Evolutionary conservation across 2,888 invertebrate genomes (phyloP).

Genomic region (Antitype chi): DNA sequence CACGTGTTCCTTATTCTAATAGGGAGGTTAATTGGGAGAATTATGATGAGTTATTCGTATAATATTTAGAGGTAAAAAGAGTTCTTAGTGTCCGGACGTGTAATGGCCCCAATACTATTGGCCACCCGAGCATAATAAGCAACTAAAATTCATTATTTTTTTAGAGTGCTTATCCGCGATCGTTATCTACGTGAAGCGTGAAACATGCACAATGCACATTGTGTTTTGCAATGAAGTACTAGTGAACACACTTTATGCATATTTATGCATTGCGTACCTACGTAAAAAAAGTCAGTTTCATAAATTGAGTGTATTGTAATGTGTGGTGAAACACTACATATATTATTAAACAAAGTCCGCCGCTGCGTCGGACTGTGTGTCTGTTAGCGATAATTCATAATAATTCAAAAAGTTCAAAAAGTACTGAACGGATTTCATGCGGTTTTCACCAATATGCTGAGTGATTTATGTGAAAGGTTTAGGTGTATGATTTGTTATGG

Average conservation of each 20-base stretch:
- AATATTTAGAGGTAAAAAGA: not conserved
- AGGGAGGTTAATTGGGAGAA: not conserved
- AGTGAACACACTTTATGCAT: not conserved
- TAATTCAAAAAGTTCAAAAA: too few relatives aligned
- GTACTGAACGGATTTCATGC: too few relatives aligned
- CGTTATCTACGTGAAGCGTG: constrained; percentile 1
- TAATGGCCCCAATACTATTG: not conserved
- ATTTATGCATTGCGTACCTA: not conserved
- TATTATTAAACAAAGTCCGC: too few relatives aligned
- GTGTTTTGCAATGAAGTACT: constrained; percentile 6
- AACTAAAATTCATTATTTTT: not conserved
- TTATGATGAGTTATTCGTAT: not conserved
- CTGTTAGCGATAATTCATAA: too few relatives aligned
- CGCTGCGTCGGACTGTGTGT: too few relatives aligned
- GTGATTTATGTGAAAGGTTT: too few relatives aligned
- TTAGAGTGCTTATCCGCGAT: not conserved
- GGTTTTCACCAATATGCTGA: too few relatives aligned
- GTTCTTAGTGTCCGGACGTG: not conserved
- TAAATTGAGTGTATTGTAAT: not conserved
- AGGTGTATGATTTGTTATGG: too few relatives aligned
- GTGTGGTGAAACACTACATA: too few relatives aligned
- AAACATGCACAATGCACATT: constrained; percentile 1
- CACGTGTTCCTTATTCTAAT: not conserved
- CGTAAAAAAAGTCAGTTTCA: not conserved
- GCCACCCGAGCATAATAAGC: not conserved